Percentiles rank a stretch among this genome's conserved stretches.
These are phyloP conservation scores for Eristalinus sepulchralis DNA, from an alignment of 2,888 invertebrate genomes.

Conservation along the genomic window DNA sequence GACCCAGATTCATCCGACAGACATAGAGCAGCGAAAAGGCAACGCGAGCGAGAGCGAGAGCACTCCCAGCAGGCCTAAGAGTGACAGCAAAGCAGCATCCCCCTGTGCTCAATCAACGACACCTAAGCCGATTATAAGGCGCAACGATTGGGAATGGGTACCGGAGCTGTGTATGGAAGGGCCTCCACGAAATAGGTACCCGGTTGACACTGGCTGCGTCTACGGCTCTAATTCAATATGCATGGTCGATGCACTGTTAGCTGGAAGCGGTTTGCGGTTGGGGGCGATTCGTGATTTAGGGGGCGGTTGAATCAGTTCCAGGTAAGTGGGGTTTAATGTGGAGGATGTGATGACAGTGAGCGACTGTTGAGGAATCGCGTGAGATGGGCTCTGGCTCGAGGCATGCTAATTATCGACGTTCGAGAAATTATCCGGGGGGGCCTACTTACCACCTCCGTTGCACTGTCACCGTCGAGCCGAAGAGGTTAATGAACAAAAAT, in stretches of 20 bases:
- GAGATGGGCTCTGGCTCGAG: not conserved
- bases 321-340: not conserved
- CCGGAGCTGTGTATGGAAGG: not conserved
- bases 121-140: slow-evolving; percentile 31
- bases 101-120: slow-evolving; percentile 31
- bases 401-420: not conserved
- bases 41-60: not conserved
- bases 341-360: not conserved
- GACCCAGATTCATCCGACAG: slow-evolving; percentile 28
- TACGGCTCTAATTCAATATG: not conserved
- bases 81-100: slow-evolving; percentile 6
- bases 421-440: not conserved
- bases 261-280: not conserved
- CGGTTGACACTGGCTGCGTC: not conserved
- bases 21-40: not conserved
- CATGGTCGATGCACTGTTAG: not conserved
- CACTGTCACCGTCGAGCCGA: not conserved
- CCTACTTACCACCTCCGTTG: not conserved
- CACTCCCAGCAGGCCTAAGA: not conserved
- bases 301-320: not conserved
- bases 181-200: not conserved
- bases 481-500: slow-evolving; percentile 9
- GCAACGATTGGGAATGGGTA: not conserved
- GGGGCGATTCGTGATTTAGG: not conserved
- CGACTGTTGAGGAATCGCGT: not conserved